phyloP scores from a whole-genome alignment of 2,888 invertebrate genomes.

The Nomada lathburiana region DNA sequence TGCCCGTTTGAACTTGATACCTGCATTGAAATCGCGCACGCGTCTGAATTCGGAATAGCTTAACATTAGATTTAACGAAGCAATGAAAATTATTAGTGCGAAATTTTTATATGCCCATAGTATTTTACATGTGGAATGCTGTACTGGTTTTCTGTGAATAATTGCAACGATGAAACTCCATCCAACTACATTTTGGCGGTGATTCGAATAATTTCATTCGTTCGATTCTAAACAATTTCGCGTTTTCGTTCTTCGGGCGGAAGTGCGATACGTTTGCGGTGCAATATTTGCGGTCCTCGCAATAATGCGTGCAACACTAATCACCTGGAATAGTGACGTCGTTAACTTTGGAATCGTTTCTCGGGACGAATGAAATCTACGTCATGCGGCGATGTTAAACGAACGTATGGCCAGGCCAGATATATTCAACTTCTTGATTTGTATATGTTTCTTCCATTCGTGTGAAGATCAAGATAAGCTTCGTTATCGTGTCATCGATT shows the following conservation, averaged over 20 bases:
- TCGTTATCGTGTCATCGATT: conserved; percentile 59
- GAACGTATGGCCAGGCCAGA: conserved; percentile 36
- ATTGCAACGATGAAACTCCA: too few relatives aligned
- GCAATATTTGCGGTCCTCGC: not conserved
- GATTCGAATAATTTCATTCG: not conserved
- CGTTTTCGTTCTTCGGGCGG: not conserved
- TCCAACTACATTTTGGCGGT: too few relatives aligned
- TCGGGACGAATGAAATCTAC: too few relatives aligned
- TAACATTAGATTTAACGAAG: too few relatives aligned
- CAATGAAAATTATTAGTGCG: too few relatives aligned
- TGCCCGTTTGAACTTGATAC: not conserved
- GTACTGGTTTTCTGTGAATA: too few relatives aligned
- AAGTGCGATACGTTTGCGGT: not conserved
- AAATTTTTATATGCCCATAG: too few relatives aligned
- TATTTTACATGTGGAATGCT: too few relatives aligned
- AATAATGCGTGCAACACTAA: not conserved
- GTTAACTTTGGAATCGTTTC: conserved; percentile 32
- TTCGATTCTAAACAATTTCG: not conserved
- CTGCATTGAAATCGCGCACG: not conserved
- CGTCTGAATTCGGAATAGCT: too few relatives aligned
- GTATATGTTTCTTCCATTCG: conserved; percentile 20
- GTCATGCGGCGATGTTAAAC: conserved; percentile 15
- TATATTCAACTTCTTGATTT: conserved; percentile 19
- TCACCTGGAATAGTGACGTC: conserved; percentile 17
- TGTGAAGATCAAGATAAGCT: conserved; percentile 47